Percentiles rank a stretch among this genome's conserved stretches.
Conservation (phyloP, 2,113 vertebrate species). For the Potamarius usumacintae region DNA sequence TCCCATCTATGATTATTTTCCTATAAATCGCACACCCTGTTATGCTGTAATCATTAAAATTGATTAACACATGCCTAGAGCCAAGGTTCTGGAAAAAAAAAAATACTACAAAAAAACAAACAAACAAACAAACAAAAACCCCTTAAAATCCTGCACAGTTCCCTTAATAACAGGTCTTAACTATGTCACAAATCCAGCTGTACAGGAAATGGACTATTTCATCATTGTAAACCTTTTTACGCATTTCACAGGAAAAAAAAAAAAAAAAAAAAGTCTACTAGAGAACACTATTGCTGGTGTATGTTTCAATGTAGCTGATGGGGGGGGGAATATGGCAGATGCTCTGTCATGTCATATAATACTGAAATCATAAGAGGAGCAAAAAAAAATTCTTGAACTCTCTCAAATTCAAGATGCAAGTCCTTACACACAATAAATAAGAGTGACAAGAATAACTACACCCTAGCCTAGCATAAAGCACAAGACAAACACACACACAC, state of each 20-base stretch:
- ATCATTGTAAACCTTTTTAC: neutral
- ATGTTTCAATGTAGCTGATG: neutral
- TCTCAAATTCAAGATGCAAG: neutral
- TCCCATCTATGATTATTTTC: neutral
- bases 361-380: neutral
- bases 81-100: neutral
- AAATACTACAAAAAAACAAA: no score
- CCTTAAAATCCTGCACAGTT: neutral
- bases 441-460: slow-evolving; percentile 3
- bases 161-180: neutral
- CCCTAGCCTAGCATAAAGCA: slow-evolving; percentile 7
- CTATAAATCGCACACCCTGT: neutral
- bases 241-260: slow-evolving; percentile 1
- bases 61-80: slow-evolving; percentile 18
- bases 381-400: neutral
- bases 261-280: neutral
- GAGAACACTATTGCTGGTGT: slow-evolving; percentile 55
- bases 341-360: neutral
- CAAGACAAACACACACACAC: slow-evolving; percentile 19
- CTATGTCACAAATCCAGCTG: neutral
- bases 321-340: neutral
- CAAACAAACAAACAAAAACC: neutral
- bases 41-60: neutral
- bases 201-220: neutral
- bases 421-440: slow-evolving; percentile 43